phyloP scores from a whole-genome alignment of 2,113 vertebrate species.

The Steatornis caripensis region DNA sequence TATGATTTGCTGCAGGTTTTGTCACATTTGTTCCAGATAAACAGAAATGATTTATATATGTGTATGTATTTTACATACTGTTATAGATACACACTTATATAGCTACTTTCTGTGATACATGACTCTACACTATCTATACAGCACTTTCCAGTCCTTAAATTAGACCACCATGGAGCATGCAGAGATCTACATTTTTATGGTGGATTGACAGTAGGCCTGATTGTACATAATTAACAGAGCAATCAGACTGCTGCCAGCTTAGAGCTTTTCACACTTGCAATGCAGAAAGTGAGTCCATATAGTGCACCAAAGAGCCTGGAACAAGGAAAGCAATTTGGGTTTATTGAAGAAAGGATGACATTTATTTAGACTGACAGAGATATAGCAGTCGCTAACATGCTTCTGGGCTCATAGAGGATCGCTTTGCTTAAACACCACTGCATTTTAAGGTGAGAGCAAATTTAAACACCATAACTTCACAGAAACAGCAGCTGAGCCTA shows the following conservation, averaged over 20 bases:
- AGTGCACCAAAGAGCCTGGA: not conserved
- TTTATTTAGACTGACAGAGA: not conserved
- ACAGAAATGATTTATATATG: not conserved
- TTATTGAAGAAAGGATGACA: not conserved
- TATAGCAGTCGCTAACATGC: not conserved
- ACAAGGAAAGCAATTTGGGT: not conserved
- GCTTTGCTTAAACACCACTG: not conserved
- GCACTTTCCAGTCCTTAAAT: not conserved
- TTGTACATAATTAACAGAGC: conserved; percentile 2
- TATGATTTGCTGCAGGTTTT: not conserved
- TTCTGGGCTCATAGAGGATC: not conserved
- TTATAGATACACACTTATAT: not conserved
- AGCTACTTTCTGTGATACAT: not conserved
- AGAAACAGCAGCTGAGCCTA: not conserved
- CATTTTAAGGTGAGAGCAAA: not conserved
- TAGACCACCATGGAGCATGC: not conserved
- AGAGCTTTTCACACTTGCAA: not conserved
- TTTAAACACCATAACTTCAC: not conserved
- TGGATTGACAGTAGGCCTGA: not conserved
- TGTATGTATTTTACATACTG: not conserved
- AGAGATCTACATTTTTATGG: not conserved
- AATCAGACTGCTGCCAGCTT: not conserved
- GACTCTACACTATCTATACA: not conserved
- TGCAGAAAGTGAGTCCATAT: not conserved
- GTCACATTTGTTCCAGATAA: not conserved